Percentiles rank a stretch among this genome's conserved stretches.
Evolutionary conservation across 2,888 invertebrate species (phyloP).

Genomic region (Odontomyia ornata): DNA sequence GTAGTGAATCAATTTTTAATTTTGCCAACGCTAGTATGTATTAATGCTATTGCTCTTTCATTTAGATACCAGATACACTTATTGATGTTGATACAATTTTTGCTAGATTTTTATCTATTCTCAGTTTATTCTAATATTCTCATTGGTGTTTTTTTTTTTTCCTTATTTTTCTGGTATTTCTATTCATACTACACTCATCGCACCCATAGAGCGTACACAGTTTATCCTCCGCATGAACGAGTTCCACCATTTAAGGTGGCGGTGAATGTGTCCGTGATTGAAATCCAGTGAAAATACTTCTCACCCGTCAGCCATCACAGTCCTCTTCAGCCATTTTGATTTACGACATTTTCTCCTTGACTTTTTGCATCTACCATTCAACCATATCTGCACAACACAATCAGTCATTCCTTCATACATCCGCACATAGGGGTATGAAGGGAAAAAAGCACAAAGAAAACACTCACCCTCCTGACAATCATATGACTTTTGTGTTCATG

Average conservation of each 20-base stretch:
- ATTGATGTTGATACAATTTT: too few species aligned
- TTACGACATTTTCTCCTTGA: slow-evolving; percentile 57
- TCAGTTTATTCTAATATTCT: too few species aligned
- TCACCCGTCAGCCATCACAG: slow-evolving; percentile 40
- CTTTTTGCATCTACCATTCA: slow-evolving; percentile 22
- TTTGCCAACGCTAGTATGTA: too few species aligned
- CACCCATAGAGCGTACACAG: neutral
- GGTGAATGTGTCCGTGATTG: slow-evolving; percentile 28
- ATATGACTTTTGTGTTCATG: neutral
- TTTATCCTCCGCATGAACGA: neutral
- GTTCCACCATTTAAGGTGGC: slow-evolving; percentile 14
- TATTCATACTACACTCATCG: too few species aligned
- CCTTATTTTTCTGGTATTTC: too few species aligned
- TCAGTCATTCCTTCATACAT: neutral
- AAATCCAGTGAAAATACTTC: slow-evolving; percentile 39
- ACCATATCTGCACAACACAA: neutral
- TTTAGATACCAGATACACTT: too few species aligned
- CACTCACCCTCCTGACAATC: neutral
- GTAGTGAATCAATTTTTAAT: too few species aligned
- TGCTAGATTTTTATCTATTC: too few species aligned
- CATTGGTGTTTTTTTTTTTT: too few species aligned
- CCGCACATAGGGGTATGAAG: neutral
- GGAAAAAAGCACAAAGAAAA: neutral
- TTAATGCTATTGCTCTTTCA: too few species aligned
- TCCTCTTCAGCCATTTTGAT: slow-evolving; percentile 63